Percentiles rank a stretch among this genome's conserved stretches.
phyloP scores from a whole-genome alignment of 2,888 invertebrate species.

The Cylindroiulus punctatus region DNA sequence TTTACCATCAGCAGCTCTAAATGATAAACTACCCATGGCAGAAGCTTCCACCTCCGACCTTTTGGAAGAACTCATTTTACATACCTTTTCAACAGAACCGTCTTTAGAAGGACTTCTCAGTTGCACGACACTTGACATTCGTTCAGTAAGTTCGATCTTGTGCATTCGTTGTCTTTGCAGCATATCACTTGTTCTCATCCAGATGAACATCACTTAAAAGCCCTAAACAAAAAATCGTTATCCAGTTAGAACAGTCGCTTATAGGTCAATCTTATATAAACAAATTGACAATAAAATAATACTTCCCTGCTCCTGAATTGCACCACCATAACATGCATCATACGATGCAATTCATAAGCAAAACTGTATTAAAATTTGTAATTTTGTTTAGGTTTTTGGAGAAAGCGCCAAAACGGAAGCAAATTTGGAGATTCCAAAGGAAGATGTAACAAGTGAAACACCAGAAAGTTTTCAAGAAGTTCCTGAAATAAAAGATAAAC shows the following conservation, averaged over 20 bases:
- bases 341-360: too few relatives aligned
- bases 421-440: conserved; percentile 49
- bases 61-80: conserved; percentile 50
- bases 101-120: conserved; percentile 48
- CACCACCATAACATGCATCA: too few relatives aligned
- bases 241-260: not conserved
- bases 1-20: not conserved
- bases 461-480: not conserved
- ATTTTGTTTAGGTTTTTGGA: conserved; percentile 44
- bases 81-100: conserved; percentile 35
- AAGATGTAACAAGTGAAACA: not conserved
- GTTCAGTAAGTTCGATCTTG: conserved; percentile 23
- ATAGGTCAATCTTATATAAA: not conserved
- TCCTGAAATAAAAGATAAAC: not conserved
- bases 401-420: not conserved
- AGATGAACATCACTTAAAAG: not conserved
- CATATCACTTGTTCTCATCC: not conserved
- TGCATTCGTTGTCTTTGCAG: too few relatives aligned
- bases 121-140: conserved; percentile 48
- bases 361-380: not conserved
- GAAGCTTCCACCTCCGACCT: conserved; percentile 44
- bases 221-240: not conserved
- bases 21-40: not conserved
- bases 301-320: too few relatives aligned
- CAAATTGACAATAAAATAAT: not conserved